Evolutionary conservation across 2,888 invertebrate genomes (phyloP).

Genomic region (Lasioglossum leucozonium): DNA sequence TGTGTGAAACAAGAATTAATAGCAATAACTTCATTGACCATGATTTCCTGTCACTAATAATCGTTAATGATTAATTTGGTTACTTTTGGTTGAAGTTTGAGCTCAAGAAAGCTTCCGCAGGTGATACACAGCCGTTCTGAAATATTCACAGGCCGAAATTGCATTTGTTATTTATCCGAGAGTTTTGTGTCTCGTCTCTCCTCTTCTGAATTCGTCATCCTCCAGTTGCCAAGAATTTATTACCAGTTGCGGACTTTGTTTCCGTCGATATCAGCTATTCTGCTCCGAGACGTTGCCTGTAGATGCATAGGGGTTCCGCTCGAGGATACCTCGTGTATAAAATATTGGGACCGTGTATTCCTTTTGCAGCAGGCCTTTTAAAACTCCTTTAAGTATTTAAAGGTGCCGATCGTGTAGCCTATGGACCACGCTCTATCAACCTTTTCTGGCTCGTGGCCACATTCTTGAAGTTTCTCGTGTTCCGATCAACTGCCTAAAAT

Average conservation of each 20-base stretch:
- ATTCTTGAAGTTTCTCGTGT: not conserved
- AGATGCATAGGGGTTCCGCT: not conserved
- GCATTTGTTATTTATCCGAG: slow-evolving; percentile 34
- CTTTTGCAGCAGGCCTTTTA: not conserved
- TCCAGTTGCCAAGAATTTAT: slow-evolving; percentile 14
- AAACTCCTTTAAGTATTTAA: not conserved
- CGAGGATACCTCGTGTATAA: not conserved
- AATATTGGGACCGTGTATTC: not conserved
- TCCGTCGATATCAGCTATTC: slow-evolving; percentile 18
- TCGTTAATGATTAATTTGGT: not conserved
- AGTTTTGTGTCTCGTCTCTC: not conserved
- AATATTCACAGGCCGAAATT: slow-evolving; percentile 23
- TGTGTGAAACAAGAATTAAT: too few species aligned
- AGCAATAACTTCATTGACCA: too few species aligned
- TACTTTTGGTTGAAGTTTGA: not conserved
- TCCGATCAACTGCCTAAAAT: not conserved
- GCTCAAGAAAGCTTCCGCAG: not conserved
- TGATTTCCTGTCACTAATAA: not conserved
- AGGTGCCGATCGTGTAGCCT: not conserved
- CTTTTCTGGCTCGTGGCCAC: not conserved
- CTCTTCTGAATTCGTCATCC: slow-evolving; percentile 9
- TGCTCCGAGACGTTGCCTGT: not conserved
- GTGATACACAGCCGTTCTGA: slow-evolving; percentile 5
- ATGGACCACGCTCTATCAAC: not conserved
- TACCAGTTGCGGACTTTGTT: slow-evolving; percentile 17